Conservation (phyloP, 2,113 vertebrate genomes). For the Melanocharis versteri region DNA sequence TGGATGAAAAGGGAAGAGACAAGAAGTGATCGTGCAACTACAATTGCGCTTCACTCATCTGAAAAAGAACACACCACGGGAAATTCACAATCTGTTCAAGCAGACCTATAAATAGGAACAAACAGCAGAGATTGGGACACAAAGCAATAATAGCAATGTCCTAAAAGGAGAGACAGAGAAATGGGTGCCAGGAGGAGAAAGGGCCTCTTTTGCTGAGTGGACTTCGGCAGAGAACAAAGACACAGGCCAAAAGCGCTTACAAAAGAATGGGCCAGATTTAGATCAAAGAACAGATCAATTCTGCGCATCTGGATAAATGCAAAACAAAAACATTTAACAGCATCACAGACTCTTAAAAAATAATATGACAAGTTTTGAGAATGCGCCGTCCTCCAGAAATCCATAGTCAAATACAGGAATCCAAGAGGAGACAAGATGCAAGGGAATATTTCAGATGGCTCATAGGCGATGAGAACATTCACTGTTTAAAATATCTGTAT, state of each 20-base stretch:
- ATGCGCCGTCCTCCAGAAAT: neutral
- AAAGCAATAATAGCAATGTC: neutral
- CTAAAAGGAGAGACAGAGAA: neutral
- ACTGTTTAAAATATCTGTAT: neutral
- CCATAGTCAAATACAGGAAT: neutral
- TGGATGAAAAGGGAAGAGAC: neutral
- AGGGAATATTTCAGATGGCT: neutral
- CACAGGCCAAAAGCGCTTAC: neutral
- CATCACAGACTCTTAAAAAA: neutral
- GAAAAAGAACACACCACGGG: neutral
- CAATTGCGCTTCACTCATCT: neutral
- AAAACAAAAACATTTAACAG: neutral
- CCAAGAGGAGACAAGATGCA: neutral
- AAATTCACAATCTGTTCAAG: neutral
- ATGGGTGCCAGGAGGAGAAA: neutral
- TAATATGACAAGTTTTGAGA: neutral
- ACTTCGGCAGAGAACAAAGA: neutral
- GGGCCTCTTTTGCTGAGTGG: neutral
- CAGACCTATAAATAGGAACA: neutral
- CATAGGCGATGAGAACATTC: neutral
- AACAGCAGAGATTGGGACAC: neutral
- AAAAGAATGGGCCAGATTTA: neutral
- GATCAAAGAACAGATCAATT: slow-evolving; percentile 10
- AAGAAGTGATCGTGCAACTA: accelerated
- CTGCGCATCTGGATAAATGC: neutral